Evolutionary conservation across 2,888 invertebrate species (phyloP), one percentile per base, ranked within the genome.

Genomic region (Orthonevra nobilis): DNA sequence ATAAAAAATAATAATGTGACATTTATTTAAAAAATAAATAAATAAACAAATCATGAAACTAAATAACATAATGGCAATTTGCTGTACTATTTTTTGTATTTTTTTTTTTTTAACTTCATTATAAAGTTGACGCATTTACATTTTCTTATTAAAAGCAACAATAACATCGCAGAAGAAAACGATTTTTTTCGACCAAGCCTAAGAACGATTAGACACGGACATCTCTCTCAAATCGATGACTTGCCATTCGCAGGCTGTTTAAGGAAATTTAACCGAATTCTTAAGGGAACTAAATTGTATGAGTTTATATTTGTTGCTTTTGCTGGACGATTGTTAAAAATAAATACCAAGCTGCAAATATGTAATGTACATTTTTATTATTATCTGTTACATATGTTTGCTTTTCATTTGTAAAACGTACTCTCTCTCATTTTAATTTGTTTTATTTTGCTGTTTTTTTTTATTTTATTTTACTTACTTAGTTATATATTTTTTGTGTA

Each of bases 171-270:
- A n/a, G 23, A 5, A 15, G 9, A 28, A 50, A 63, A 40, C 30
- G n/a, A 12, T 28, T 50, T 26, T 32, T 26, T 20, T 14, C 7
- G 12, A 19, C 42, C 26, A 58, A 40, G 9, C 19, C 9, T 28
- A 32, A 3, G 12, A 28, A 7, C 20, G 48, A 9, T 23, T 23
- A 50, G 12, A 6, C 77, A 70, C 26, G 12, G 77, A 70, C 44
- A 60, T 77, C 70, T 70, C 63, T 63, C 70, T 77, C 58, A 77
- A 70, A 64, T 70, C 77, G 38, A 40, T 70, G 77, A 52, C 56
- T 12, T 19, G 9, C 3, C 28, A 34, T 5, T 30, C 23, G 10
- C 1, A 46, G 46, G 12, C 26, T 46, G 34, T 46, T 23, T 7
- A n/a, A n/a, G n/a, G n/a, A n/a, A n/a, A n/a, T n/a, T n/a, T n/a